Percentiles rank a stretch among this genome's conserved stretches.
Conservation (phyloP, 1,140 invertebrate species). For the Danaus melanippus region DNA sequence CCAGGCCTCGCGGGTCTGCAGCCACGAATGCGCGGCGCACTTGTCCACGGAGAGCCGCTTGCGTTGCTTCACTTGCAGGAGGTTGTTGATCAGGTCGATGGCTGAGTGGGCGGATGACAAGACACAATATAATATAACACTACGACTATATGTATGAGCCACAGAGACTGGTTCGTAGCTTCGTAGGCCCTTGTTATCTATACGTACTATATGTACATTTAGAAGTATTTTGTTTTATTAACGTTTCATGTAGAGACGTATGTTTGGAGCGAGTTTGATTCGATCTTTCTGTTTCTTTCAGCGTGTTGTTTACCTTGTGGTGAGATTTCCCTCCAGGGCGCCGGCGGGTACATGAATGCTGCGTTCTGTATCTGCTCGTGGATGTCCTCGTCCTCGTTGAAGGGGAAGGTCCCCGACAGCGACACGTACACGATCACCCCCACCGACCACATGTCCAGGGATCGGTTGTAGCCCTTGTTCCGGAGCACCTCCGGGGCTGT, state of each 20-base stretch:
- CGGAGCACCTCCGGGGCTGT: constrained; percentile 97
- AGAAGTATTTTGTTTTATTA: too few species aligned
- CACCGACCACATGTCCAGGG: constrained; percentile 99
- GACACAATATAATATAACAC: too few species aligned
- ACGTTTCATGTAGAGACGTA: too few species aligned
- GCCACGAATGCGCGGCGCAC: constrained; percentile 94
- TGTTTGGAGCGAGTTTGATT: too few species aligned
- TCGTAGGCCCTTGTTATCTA: too few species aligned
- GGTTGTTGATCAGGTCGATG: constrained; percentile 97
- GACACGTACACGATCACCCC: constrained; percentile 99
- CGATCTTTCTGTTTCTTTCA: too few species aligned
- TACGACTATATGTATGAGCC: too few species aligned
- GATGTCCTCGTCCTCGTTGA: constrained; percentile 99
- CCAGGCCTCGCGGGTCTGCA: constrained; percentile 97
- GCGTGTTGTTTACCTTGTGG: constrained; percentile 80
- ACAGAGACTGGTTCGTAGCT: too few species aligned
- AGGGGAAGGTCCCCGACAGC: constrained; percentile 97
- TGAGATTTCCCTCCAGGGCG: constrained; percentile 99
- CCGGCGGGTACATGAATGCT: constrained; percentile 99
- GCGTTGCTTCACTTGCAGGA: constrained; percentile 98
- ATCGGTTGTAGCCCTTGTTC: constrained; percentile 99
- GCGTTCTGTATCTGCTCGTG: constrained; percentile 99
- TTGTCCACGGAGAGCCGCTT: constrained; percentile 98
- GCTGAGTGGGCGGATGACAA: constrained; percentile 73
- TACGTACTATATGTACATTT: too few species aligned